These are phyloP conservation scores for Procambarus clarkii DNA, from an alignment of 1,140 invertebrate species.

Conservation along the genomic window DNA sequence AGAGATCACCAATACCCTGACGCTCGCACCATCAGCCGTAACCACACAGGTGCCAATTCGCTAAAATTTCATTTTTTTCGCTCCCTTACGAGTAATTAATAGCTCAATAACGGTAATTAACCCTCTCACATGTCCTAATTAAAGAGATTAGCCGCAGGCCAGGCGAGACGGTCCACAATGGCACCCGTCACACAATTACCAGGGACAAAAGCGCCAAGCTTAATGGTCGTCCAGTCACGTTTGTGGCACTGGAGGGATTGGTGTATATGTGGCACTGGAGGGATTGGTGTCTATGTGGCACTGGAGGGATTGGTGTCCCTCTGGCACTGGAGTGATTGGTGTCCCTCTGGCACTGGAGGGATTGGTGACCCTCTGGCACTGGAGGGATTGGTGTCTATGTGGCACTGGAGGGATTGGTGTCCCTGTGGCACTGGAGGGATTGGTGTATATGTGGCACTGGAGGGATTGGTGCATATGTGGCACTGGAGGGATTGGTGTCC, in stretches of 20 bases:
- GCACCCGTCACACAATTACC: conserved; percentile 1
- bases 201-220: conserved; percentile 13
- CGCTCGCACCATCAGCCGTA: not conserved
- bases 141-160: conserved; percentile 38
- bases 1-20: not conserved
- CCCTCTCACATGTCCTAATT: conserved; percentile 40
- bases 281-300: too few species aligned
- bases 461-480: too few species aligned
- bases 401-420: too few species aligned
- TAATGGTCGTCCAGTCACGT: not conserved
- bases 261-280: not conserved
- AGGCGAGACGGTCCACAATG: conserved; percentile 23
- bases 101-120: not conserved
- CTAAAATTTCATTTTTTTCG: not conserved
- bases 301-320: not conserved
- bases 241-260: not conserved
- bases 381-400: too few species aligned
- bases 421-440: too few species aligned
- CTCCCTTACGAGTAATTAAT: not conserved
- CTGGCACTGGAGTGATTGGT: not conserved
- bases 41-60: not conserved
- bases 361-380: not conserved
- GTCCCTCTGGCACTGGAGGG: not conserved
- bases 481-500: too few species aligned
- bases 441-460: too few species aligned